phyloP scores from a whole-genome alignment of 2,888 invertebrate genomes.

The Drosophila prostipennis region DNA sequence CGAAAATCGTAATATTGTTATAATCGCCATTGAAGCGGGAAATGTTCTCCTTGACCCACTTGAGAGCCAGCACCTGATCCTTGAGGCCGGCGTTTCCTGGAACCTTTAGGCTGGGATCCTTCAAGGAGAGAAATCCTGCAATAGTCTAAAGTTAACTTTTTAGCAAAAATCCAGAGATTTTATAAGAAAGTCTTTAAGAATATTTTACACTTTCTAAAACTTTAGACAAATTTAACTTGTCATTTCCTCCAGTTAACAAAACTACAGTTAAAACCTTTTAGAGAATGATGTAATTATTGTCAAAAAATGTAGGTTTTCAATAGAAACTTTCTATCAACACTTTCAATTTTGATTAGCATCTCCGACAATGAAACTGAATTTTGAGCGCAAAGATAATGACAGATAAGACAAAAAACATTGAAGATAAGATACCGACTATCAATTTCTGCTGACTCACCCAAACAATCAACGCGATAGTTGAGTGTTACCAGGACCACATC shows the following conservation, averaged over 20 bases:
- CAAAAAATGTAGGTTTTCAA: too few species aligned
- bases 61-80: slow-evolving; percentile 85
- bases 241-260: too few species aligned
- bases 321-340: too few species aligned
- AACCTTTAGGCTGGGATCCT: slow-evolving; percentile 84
- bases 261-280: too few species aligned
- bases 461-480: slow-evolving; percentile 84
- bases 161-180: too few species aligned
- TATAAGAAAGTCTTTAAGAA: too few species aligned
- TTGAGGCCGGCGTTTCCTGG: slow-evolving; percentile 86
- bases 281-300: too few species aligned
- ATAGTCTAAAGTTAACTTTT: too few species aligned
- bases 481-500: slow-evolving; percentile 84
- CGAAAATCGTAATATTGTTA: slow-evolving; percentile 85
- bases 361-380: slow-evolving; percentile 7
- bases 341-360: neutral
- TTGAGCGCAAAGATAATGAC: neutral
- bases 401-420: neutral
- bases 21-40: slow-evolving; percentile 85
- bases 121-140: slow-evolving; percentile 85
- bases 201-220: too few species aligned
- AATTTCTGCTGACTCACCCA: slow-evolving; percentile 70
- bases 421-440: slow-evolving; percentile 15
- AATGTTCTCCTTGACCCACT: slow-evolving; percentile 85
- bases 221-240: too few species aligned